Conservation (phyloP, 2,797 vertebrate genomes). For the Hydrocynus forskahlii region DNA sequence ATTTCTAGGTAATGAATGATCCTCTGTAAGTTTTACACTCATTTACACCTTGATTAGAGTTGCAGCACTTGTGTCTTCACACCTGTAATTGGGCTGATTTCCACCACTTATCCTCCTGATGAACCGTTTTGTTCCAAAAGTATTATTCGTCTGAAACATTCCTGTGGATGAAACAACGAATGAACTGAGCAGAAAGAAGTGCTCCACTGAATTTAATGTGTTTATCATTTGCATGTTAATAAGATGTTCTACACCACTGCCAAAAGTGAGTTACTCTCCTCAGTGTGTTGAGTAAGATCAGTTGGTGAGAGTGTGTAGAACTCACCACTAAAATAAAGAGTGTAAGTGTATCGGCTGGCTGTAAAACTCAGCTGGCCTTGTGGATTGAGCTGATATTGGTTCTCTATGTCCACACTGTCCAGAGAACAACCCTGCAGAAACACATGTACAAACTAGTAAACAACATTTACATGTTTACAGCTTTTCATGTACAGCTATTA, state of each 20-base stretch:
- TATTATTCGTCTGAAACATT: slow-evolving; percentile 69
- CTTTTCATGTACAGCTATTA: too few species aligned
- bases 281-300: background rate
- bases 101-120: slow-evolving; percentile 62
- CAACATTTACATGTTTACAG: too few species aligned
- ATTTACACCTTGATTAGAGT: background rate
- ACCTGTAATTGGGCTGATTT: slow-evolving; percentile 58
- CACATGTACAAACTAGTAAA: slow-evolving; percentile 3
- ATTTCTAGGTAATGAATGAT: background rate
- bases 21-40: background rate
- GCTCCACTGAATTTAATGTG: too few species aligned
- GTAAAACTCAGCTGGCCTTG: slow-evolving; percentile 62
- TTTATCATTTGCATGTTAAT: too few species aligned
- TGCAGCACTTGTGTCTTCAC: slow-evolving; percentile 9
- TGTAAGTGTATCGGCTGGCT: slow-evolving; percentile 56
- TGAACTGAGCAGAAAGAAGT: too few species aligned
- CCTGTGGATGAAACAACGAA: slow-evolving; percentile 51
- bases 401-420: slow-evolving; percentile 68
- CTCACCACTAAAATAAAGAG: slow-evolving; percentile 67
- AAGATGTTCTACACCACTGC: too few species aligned
- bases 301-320: background rate
- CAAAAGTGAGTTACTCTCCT: background rate
- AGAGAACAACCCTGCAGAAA: slow-evolving; percentile 64
- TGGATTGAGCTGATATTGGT: slow-evolving; percentile 64
- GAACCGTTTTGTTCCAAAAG: slow-evolving; percentile 44